A percentile compares a stretch with the other conserved stretches of the same genome.
These are phyloP conservation scores for Drosophila macrospina DNA, from an alignment of 2,888 invertebrate species.

Conservation along the genomic window DNA sequence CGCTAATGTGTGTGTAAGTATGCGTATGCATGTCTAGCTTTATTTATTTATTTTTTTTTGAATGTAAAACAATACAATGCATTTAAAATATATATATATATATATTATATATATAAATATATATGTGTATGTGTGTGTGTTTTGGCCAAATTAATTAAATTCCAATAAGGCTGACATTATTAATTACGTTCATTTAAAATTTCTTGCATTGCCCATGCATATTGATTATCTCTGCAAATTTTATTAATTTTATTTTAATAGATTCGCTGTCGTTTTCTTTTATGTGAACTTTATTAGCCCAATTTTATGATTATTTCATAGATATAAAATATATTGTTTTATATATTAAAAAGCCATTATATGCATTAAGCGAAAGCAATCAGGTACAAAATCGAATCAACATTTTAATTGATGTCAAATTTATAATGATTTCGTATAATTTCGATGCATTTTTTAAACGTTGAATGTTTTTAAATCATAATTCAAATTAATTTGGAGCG, in stretches of 20 bases:
- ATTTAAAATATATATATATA: slow-evolving; percentile 36
- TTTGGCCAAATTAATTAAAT: slow-evolving; percentile 67
- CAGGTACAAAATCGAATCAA: slow-evolving; percentile 19
- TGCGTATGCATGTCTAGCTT: not conserved
- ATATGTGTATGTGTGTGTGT: slow-evolving; percentile 36
- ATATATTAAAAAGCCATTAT: slow-evolving; percentile 49
- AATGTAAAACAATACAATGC: slow-evolving; percentile 26
- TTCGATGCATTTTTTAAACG: not conserved
- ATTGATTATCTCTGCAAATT: slow-evolving; percentile 29
- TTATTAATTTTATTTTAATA: slow-evolving; percentile 44
- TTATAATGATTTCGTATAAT: not conserved
- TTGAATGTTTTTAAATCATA: not conserved
- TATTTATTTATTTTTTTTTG: slow-evolving; percentile 15
- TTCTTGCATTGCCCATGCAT: slow-evolving; percentile 3
- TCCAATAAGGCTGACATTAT: slow-evolving; percentile 56
- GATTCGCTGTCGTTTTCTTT: slow-evolving; percentile 29
- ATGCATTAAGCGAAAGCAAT: slow-evolving; percentile 6
- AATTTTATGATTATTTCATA: slow-evolving; percentile 47
- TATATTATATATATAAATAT: no score
- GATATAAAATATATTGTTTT: slow-evolving; percentile 31
- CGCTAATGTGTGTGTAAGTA: not conserved
- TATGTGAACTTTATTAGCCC: slow-evolving; percentile 30
- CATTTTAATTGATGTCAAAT: slow-evolving; percentile 6
- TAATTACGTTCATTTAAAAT: slow-evolving; percentile 48
- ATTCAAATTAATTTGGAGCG: not conserved